Percentiles rank a stretch among this genome's conserved stretches.
These are phyloP conservation scores for Blastobasis adustella DNA, from an alignment of 2,888 invertebrate species.

Conservation along the genomic window DNA sequence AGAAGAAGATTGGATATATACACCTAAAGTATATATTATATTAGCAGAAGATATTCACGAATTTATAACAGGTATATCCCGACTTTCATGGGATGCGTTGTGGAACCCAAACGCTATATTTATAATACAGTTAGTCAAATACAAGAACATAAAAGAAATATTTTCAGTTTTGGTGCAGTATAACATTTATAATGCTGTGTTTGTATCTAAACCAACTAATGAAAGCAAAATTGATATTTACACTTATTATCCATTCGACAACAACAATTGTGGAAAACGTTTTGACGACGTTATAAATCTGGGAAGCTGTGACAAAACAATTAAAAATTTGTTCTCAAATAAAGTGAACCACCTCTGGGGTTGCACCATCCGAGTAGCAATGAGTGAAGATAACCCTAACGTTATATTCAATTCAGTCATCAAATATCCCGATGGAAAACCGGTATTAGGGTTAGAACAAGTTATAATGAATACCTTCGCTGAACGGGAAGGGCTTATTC, in stretches of 20 bases:
- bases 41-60: slow-evolving; percentile 3
- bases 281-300: slow-evolving; percentile 4
- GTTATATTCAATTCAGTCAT: neutral
- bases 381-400: slow-evolving; percentile 8
- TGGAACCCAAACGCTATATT: slow-evolving; percentile 17
- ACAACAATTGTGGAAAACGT: slow-evolving; percentile 12
- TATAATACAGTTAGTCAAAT: slow-evolving; percentile 6
- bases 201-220: neutral
- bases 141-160: neutral
- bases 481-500: neutral
- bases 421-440: neutral
- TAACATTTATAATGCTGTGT: slow-evolving; percentile 1
- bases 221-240: slow-evolving; percentile 1
- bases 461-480: neutral
- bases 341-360: slow-evolving; percentile 1
- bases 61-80: neutral
- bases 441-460: slow-evolving; percentile 5
- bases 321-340: slow-evolving; percentile 1
- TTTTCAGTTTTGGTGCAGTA: slow-evolving; percentile 1
- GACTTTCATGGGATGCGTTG: slow-evolving; percentile 7
- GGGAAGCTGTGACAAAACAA: slow-evolving; percentile 7
- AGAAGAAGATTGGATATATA: neutral
- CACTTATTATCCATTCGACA: slow-evolving; percentile 13
- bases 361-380: slow-evolving; percentile 8
- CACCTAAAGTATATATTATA: slow-evolving; percentile 10